These are phyloP conservation scores for Nemopilema nomurai DNA, from an alignment of 30 jellyfish, hydroid and myxozoan species.

Conservation along the genomic window DNA sequence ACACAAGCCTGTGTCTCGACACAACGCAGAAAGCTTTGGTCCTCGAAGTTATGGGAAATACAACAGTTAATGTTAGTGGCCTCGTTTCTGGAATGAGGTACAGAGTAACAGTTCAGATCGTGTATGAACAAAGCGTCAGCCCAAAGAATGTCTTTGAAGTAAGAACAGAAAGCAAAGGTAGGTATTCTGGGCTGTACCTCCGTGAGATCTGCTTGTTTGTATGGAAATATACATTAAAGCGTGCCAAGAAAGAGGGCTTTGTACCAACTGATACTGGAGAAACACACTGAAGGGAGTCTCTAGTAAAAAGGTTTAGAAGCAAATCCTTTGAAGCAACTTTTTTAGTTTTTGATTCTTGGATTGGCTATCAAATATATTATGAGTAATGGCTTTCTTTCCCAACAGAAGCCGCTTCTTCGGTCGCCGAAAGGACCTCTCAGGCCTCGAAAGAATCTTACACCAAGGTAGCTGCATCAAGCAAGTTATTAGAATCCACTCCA, in stretches of 20 bases:
- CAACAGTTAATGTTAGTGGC: neutral
- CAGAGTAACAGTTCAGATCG: neutral
- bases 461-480: too few species aligned
- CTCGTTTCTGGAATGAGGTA: neutral
- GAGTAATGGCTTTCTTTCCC: too few species aligned
- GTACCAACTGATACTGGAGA: too few species aligned
- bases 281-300: too few species aligned
- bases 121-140: neutral
- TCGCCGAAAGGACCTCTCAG: too few species aligned
- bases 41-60: neutral
- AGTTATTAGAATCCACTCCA: neutral
- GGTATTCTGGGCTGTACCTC: neutral
- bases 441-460: neutral
- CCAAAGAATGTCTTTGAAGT: neutral
- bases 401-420: too few species aligned
- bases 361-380: too few species aligned
- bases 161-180: neutral
- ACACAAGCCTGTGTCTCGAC: neutral
- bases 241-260: too few species aligned
- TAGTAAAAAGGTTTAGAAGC: too few species aligned
- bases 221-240: neutral
- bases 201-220: too few species aligned
- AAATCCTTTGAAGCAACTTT: too few species aligned
- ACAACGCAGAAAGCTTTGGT: neutral
- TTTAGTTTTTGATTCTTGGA: too few species aligned